Evolutionary conservation across 2,888 invertebrate species (phyloP).

Genomic region (Ashinkailepas kermadecensis): DNA sequence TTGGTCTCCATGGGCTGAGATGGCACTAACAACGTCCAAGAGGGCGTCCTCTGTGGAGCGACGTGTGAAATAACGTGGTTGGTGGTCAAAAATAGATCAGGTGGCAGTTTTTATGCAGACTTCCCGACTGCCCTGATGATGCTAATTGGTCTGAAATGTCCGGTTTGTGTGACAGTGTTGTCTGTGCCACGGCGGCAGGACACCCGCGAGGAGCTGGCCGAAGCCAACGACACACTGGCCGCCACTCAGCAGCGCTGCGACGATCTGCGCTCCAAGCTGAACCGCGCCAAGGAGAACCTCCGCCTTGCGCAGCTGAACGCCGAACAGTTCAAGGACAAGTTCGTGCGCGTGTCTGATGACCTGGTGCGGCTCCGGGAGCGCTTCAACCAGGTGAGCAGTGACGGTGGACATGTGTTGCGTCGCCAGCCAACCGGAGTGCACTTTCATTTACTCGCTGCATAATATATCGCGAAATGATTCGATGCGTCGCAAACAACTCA

Average conservation of each 20-base stretch:
- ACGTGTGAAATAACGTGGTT: too few species aligned
- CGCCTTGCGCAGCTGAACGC: constrained; percentile 22
- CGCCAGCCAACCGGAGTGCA: too few species aligned
- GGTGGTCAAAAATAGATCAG: too few species aligned
- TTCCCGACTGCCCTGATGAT: too few species aligned
- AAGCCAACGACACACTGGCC: constrained; percentile 15
- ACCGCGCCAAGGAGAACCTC: constrained; percentile 22
- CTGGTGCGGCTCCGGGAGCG: constrained; percentile 23
- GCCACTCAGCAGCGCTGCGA: constrained; percentile 21
- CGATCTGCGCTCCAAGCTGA: constrained; percentile 19
- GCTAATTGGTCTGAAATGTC: neutral
- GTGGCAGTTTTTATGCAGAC: too few species aligned
- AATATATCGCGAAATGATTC: too few species aligned
- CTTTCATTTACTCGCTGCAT: too few species aligned
- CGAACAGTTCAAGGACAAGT: constrained; percentile 25
- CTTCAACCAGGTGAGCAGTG: constrained; percentile 15
- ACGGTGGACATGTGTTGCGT: too few species aligned
- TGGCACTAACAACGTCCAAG: too few species aligned
- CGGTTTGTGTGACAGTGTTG: constrained; percentile 26
- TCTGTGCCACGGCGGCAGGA: constrained; percentile 30
- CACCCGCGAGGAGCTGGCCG: constrained; percentile 26
- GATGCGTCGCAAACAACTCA: too few species aligned
- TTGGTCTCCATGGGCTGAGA: too few species aligned
- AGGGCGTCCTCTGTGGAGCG: too few species aligned
- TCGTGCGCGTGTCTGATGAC: constrained; percentile 23